These are phyloP conservation scores for Acrobasis repandana DNA, from an alignment of 2,888 invertebrate species.

Conservation along the genomic window DNA sequence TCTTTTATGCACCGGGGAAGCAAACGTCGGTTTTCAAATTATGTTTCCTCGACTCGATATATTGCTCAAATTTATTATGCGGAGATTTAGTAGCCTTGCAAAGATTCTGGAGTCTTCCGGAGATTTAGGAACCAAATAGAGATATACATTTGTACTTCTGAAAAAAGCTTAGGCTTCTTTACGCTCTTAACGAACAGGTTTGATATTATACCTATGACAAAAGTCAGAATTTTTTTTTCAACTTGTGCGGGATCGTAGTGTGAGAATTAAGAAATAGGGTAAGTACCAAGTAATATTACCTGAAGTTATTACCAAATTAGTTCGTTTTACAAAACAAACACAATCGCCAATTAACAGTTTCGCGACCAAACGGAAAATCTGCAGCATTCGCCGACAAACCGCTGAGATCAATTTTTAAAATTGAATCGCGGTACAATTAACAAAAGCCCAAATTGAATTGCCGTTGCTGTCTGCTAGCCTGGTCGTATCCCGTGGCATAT, in stretches of 20 bases:
- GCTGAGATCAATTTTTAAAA: background rate
- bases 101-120: too few relatives aligned
- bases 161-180: too few relatives aligned
- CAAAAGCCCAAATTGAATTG: slow-evolving; percentile 18
- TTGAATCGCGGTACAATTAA: slow-evolving; percentile 17
- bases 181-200: too few relatives aligned
- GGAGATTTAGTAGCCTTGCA: too few relatives aligned
- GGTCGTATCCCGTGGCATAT: background rate
- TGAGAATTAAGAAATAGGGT: too few relatives aligned
- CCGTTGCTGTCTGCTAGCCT: background rate
- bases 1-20: slow-evolving; percentile 37
- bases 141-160: too few relatives aligned
- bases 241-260: too few relatives aligned
- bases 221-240: too few relatives aligned
- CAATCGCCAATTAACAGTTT: background rate
- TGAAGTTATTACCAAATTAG: too few relatives aligned
- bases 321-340: background rate
- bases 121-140: too few relatives aligned
- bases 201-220: too few relatives aligned
- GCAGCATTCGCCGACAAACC: background rate
- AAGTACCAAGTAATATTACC: too few relatives aligned
- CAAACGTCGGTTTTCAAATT: slow-evolving; percentile 24
- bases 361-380: background rate
- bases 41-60: slow-evolving; percentile 19
- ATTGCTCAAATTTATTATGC: background rate